Conservation (phyloP, 2,113 vertebrate species). For the Empidonax alnorum region DNA sequence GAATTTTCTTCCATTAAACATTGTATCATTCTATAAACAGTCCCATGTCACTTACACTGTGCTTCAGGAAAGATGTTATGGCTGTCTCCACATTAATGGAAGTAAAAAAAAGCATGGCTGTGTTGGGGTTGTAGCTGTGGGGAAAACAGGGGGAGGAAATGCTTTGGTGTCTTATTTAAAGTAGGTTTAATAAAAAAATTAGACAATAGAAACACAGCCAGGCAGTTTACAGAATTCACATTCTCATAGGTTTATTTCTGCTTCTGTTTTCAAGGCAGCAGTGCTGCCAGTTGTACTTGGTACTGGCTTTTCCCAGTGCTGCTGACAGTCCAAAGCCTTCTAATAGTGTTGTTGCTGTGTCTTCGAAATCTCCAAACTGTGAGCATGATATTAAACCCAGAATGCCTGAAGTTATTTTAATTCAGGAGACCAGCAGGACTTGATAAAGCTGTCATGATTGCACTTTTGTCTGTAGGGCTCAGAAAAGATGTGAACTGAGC, state of each 20-base stretch:
- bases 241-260: background rate
- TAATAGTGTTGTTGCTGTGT: background rate
- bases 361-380: background rate
- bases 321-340: background rate
- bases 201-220: background rate
- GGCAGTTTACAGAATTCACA: background rate
- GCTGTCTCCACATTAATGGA: background rate
- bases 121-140: background rate
- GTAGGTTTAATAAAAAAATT: background rate
- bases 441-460: conserved; percentile 23
- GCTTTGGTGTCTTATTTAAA: background rate
- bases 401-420: background rate
- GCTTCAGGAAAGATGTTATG: background rate
- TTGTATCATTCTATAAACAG: background rate
- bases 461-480: background rate
- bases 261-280: background rate
- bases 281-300: background rate
- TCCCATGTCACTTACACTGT: background rate
- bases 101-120: background rate
- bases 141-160: background rate
- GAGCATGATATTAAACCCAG: background rate
- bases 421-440: background rate
- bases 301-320: background rate
- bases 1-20: background rate
- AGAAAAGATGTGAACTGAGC: background rate